Percentiles rank a stretch among this genome's conserved stretches.
Conservation (phyloP, 2,113 vertebrate genomes). For the Halichoerus grypus region DNA sequence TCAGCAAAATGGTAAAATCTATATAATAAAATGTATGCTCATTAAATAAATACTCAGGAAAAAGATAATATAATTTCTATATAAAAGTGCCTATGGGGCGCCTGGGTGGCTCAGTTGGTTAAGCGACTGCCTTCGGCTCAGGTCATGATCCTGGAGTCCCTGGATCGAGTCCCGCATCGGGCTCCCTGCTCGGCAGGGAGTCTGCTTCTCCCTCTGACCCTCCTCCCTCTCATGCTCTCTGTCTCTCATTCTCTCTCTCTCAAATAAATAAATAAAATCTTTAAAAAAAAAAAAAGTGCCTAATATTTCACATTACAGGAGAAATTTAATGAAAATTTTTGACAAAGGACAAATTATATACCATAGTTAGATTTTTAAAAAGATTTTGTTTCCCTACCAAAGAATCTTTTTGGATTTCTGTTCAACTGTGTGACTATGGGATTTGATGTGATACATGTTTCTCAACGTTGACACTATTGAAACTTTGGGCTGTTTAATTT, state of each 20-base stretch:
- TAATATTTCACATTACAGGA: not conserved
- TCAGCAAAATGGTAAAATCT: conserved; percentile 26
- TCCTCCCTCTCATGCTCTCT: too few relatives aligned
- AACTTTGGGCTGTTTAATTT: not conserved
- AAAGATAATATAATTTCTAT: not conserved
- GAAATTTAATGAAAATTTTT: not conserved
- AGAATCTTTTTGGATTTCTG: not conserved
- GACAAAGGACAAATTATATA: not conserved
- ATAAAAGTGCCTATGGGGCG: not conserved
- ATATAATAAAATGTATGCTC: not conserved
- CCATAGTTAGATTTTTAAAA: not conserved
- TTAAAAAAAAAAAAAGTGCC: too few relatives aligned
- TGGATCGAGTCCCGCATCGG: too few relatives aligned
- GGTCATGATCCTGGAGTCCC: too few relatives aligned
- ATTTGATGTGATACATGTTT: not conserved
- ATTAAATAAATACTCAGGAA: conserved; percentile 11
- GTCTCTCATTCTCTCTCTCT: too few relatives aligned
- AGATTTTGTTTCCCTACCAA: not conserved
- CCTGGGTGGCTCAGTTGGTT: too few relatives aligned
- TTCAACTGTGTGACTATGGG: not conserved
- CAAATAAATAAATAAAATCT: too few relatives aligned
- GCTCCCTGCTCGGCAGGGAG: too few relatives aligned
- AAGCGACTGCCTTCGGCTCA: too few relatives aligned
- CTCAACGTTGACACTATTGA: not conserved
- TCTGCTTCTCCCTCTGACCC: too few relatives aligned